Conservation (phyloP, 2,113 vertebrate genomes). For the Heliornis fulica region DNA sequence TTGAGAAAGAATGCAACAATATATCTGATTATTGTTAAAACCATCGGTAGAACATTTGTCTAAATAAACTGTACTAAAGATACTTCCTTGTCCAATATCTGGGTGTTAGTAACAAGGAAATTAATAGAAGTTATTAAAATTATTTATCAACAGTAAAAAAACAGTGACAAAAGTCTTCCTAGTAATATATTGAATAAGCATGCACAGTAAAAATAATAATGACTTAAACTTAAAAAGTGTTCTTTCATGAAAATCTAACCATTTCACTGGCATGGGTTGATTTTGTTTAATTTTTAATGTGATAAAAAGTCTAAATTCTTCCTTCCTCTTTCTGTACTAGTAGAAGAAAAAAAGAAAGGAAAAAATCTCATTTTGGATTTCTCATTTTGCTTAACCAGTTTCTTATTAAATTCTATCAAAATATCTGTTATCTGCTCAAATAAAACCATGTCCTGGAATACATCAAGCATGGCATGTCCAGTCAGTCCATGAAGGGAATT, state of each 20-base stretch:
- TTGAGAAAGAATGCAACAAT: neutral
- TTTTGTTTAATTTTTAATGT: neutral
- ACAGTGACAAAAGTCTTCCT: neutral
- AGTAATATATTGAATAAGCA: neutral
- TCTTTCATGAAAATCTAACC: neutral
- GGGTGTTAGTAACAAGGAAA: neutral
- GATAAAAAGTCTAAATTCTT: neutral
- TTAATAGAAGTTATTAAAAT: neutral
- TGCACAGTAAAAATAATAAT: neutral
- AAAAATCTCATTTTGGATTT: neutral
- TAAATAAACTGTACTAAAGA: neutral
- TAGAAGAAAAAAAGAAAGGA: accelerated
- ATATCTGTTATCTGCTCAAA: neutral
- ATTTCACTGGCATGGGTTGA: neutral
- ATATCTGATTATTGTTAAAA: neutral
- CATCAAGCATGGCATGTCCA: too few species aligned
- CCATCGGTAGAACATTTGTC: neutral
- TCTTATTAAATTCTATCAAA: neutral
- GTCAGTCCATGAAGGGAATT: too few species aligned
- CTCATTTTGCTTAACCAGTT: neutral
- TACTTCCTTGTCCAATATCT: neutral
- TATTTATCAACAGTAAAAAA: neutral
- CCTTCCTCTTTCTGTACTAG: neutral
- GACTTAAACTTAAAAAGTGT: neutral
- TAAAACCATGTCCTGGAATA: too few species aligned